Evolutionary conservation across 2,888 invertebrate genomes (phyloP).

Genomic region (Ypsolopha scabrella): DNA sequence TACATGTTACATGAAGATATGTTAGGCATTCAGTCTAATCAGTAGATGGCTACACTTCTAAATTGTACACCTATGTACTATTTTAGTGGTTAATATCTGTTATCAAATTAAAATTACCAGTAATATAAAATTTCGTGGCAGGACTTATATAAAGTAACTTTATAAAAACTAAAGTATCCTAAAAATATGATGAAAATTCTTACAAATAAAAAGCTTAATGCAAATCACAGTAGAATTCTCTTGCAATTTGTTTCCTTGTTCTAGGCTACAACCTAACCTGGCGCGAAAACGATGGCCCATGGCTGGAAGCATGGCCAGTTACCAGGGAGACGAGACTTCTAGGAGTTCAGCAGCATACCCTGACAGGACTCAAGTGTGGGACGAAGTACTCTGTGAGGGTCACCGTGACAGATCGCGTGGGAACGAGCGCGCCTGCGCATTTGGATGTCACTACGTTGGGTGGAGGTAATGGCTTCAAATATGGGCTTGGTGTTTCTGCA

Average conservation of each 20-base stretch:
- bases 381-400: constrained; percentile 84
- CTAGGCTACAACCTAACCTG: constrained; percentile 64
- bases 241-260: neutral
- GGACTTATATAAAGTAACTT: too few relatives aligned
- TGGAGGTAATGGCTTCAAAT: constrained; percentile 60
- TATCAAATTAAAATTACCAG: too few relatives aligned
- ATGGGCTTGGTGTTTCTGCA: neutral
- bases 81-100: too few relatives aligned
- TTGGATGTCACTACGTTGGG: constrained; percentile 72
- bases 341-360: constrained; percentile 70
- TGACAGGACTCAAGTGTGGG: constrained; percentile 85
- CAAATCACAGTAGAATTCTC: too few relatives aligned
- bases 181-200: too few relatives aligned
- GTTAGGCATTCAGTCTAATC: too few relatives aligned
- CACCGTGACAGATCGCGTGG: constrained; percentile 84
- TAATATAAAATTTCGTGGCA: too few relatives aligned
- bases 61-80: too few relatives aligned
- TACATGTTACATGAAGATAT: too few relatives aligned
- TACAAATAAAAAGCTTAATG: too few relatives aligned
- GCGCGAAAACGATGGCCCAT: constrained; percentile 55
- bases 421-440: constrained; percentile 78
- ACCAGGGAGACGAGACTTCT: constrained; percentile 67
- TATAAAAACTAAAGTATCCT: too few relatives aligned
- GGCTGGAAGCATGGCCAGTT: constrained; percentile 73
- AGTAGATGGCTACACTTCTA: too few relatives aligned